phyloP scores from a whole-genome alignment of 2,888 invertebrate species.

The Ophraella communa region DNA sequence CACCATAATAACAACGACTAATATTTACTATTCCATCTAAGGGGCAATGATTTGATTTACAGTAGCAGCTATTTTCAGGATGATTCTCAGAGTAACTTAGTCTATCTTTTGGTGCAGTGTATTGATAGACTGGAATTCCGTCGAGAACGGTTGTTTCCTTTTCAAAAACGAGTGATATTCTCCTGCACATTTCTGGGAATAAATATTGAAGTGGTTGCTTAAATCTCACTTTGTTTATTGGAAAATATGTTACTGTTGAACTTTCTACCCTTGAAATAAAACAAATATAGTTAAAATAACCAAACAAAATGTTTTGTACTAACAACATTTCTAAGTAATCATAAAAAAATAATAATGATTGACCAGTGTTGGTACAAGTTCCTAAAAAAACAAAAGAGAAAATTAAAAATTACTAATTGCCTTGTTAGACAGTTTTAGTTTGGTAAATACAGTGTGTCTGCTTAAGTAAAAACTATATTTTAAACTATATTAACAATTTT shows the following conservation, averaged over 20 bases:
- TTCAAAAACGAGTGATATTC: constrained; percentile 69
- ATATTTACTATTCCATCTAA: constrained; percentile 75
- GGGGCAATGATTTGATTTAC: constrained; percentile 68
- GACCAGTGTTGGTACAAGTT: no score
- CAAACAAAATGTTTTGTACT: no score
- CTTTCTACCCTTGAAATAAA: constrained; percentile 59
- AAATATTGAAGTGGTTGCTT: constrained; percentile 68
- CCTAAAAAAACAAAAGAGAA: no score
- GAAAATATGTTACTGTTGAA: constrained; percentile 77
- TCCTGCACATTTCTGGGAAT: constrained; percentile 74
- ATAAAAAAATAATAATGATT: no score
- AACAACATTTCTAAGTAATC: no score
- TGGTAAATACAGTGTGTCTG: no score
- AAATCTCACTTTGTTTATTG: constrained; percentile 67
- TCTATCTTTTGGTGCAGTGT: constrained; percentile 68
- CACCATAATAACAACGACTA: constrained; percentile 68
- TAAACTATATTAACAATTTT: no score
- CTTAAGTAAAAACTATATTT: no score
- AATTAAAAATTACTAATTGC: no score
- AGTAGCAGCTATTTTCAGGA: constrained; percentile 74
- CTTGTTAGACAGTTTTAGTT: no score
- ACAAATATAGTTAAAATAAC: neutral
- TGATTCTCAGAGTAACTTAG: constrained; percentile 67
- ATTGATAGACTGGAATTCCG: constrained; percentile 57
- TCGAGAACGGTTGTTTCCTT: constrained; percentile 65